Percentiles rank a stretch among this genome's conserved stretches.
Conservation (phyloP, 2,888 invertebrate genomes). For the Dione juno region DNA sequence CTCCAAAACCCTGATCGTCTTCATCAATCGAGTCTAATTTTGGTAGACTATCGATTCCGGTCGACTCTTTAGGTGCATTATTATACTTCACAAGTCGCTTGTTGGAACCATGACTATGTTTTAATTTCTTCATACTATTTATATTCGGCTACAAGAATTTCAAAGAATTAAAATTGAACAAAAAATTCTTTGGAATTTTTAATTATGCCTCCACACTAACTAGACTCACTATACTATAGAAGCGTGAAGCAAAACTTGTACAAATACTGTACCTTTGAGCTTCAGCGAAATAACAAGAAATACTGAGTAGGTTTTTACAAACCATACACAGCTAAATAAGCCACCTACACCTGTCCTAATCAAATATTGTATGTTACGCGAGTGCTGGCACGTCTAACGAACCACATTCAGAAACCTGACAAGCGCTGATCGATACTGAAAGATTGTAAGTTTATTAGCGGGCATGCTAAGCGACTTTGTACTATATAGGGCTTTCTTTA, state of each 20-base stretch:
- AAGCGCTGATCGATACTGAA: conserved; percentile 71
- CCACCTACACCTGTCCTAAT: conserved; percentile 54
- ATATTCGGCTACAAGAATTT: background rate
- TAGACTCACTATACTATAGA: background rate
- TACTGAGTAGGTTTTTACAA: conserved; percentile 21
- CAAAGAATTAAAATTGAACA: background rate
- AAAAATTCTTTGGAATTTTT: background rate
- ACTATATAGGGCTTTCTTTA: conserved; percentile 12
- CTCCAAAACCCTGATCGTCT: conserved; percentile 75
- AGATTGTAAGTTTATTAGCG: conserved; percentile 40
- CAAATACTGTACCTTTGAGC: conserved; percentile 1
- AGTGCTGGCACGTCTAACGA: conserved; percentile 64
- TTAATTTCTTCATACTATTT: conserved; percentile 67
- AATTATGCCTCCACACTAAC: background rate
- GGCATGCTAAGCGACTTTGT: conserved; percentile 19
- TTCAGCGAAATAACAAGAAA: conserved; percentile 13
- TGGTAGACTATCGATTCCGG: conserved; percentile 27
- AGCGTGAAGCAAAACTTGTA: background rate
- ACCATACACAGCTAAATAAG: conserved; percentile 52
- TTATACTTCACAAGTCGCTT: conserved; percentile 56
- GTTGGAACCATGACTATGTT: conserved; percentile 52
- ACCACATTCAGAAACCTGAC: conserved; percentile 74
- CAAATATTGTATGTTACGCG: conserved; percentile 50
- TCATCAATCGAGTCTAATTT: conserved; percentile 64
- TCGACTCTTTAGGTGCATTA: conserved; percentile 50